These are phyloP conservation scores for Bufo bufo DNA, from an alignment of 2,113 vertebrate genomes.

Conservation along the genomic window DNA sequence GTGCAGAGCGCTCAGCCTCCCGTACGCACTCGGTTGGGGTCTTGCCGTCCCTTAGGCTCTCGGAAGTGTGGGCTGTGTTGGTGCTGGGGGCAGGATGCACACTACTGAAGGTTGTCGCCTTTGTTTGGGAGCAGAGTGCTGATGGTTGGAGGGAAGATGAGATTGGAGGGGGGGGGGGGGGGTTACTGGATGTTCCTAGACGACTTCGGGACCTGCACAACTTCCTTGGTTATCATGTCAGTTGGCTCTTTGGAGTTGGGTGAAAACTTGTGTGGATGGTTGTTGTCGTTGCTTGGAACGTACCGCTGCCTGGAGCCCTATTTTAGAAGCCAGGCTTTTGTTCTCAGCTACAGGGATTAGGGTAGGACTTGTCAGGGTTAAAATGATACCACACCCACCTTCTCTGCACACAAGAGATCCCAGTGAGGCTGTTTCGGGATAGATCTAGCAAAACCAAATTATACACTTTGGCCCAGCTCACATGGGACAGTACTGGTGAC, in stretches of 20 bases:
- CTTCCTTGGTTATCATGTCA: constrained; percentile 34
- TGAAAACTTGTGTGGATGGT: background rate
- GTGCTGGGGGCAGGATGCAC: background rate
- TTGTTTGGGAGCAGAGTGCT: constrained; percentile 22
- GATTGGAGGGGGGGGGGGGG: background rate
- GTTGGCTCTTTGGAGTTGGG: background rate
- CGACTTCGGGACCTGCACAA: background rate
- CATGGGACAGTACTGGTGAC: background rate
- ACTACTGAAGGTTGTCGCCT: background rate
- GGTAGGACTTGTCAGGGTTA: constrained; percentile 29
- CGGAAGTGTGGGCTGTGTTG: background rate
- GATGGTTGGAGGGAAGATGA: constrained; percentile 6
- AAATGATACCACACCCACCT: constrained; percentile 54
- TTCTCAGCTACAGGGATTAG: constrained; percentile 40
- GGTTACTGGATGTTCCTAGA: background rate
- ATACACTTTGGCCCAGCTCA: background rate
- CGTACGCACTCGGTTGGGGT: background rate
- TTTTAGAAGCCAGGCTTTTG: constrained; percentile 38
- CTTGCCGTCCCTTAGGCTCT: background rate
- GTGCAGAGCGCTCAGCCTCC: background rate
- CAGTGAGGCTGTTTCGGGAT: constrained; percentile 5
- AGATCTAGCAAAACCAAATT: background rate
- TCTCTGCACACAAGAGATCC: constrained; percentile 15
- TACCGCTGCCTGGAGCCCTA: background rate
- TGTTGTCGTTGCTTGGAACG: background rate